A percentile compares a stretch with the other conserved stretches of the same genome.
Conservation (phyloP, 1,140 invertebrate genomes). For the Drosophila kohkoa region DNA sequence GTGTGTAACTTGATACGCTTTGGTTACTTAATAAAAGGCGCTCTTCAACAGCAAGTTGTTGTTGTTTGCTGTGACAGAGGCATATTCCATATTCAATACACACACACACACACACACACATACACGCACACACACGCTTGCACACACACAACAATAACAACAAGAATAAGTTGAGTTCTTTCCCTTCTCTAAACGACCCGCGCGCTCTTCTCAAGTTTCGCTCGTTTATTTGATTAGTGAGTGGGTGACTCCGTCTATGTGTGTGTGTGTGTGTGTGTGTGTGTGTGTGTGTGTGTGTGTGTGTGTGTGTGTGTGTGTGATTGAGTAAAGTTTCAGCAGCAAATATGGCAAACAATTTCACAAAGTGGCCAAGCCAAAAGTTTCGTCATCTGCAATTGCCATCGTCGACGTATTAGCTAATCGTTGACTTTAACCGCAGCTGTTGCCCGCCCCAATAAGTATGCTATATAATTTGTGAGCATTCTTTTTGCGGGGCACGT, state of each 20-base stretch:
- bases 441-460: slow-evolving; percentile 2
- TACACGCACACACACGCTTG: too few relatives aligned
- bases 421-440: slow-evolving; percentile 58
- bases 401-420: slow-evolving; percentile 63
- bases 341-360: slow-evolving; percentile 83
- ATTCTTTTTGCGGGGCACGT: slow-evolving; percentile 28
- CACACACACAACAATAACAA: background rate
- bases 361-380: slow-evolving; percentile 76
- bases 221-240: slow-evolving; percentile 76
- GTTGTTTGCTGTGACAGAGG: slow-evolving; percentile 40
- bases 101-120: background rate
- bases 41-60: slow-evolving; percentile 41
- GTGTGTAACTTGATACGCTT: slow-evolving; percentile 75
- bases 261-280: slow-evolving; percentile 16
- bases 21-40: slow-evolving; percentile 72
- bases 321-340: slow-evolving; percentile 69
- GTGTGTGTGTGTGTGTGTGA: slow-evolving; percentile 32
- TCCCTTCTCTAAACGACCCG: background rate
- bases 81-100: slow-evolving; percentile 63
- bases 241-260: slow-evolving; percentile 25
- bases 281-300: slow-evolving; percentile 15
- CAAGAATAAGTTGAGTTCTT: background rate
- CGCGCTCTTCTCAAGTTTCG: slow-evolving; percentile 24
- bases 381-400: slow-evolving; percentile 60
- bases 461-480: background rate